phyloP scores from a whole-genome alignment of 2,888 invertebrate genomes.

The Lissonota sp. region DNA sequence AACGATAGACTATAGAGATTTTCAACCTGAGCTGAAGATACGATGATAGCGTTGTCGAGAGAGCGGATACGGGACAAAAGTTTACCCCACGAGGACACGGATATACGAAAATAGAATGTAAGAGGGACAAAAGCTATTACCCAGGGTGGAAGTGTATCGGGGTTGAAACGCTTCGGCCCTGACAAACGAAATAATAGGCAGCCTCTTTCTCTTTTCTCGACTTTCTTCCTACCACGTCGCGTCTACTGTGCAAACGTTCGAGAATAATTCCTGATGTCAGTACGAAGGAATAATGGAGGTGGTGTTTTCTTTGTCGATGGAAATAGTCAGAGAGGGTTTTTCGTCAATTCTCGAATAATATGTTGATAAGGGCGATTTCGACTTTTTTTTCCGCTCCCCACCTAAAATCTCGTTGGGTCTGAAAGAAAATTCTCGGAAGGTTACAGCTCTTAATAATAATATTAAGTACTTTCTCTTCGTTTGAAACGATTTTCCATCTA shows the following conservation, averaged over 20 bases:
- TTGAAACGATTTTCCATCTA: too few species aligned
- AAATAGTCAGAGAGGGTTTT: slow-evolving; percentile 1
- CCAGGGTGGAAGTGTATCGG: slow-evolving; percentile 61
- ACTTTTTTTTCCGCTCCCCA: too few species aligned
- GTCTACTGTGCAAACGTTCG: slow-evolving; percentile 25
- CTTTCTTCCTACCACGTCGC: slow-evolving; percentile 34
- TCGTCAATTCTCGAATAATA: slow-evolving; percentile 45
- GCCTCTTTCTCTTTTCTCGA: slow-evolving; percentile 23
- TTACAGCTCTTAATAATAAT: too few species aligned
- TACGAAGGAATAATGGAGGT: slow-evolving; percentile 13
- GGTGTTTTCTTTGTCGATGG: slow-evolving; percentile 10
- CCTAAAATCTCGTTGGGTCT: too few species aligned
- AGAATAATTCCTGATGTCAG: slow-evolving; percentile 58
- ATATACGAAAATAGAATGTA: slow-evolving; percentile 5
- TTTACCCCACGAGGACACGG: not conserved
- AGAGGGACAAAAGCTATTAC: slow-evolving; percentile 73
- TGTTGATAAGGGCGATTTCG: too few species aligned
- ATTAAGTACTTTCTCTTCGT: too few species aligned
- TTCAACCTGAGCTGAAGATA: slow-evolving; percentile 5
- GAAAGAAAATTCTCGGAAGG: too few species aligned
- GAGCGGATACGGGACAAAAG: slow-evolving; percentile 37
- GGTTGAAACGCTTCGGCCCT: slow-evolving; percentile 62
- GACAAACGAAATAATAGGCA: slow-evolving; percentile 73
- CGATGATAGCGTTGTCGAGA: slow-evolving; percentile 47
- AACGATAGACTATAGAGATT: slow-evolving; percentile 65